Evolutionary conservation across 37 sponge, comb jelly and placozoan species (phyloP), one percentile per base, ranked within the genome.

Genomic region (Beroe forskalii): DNA sequence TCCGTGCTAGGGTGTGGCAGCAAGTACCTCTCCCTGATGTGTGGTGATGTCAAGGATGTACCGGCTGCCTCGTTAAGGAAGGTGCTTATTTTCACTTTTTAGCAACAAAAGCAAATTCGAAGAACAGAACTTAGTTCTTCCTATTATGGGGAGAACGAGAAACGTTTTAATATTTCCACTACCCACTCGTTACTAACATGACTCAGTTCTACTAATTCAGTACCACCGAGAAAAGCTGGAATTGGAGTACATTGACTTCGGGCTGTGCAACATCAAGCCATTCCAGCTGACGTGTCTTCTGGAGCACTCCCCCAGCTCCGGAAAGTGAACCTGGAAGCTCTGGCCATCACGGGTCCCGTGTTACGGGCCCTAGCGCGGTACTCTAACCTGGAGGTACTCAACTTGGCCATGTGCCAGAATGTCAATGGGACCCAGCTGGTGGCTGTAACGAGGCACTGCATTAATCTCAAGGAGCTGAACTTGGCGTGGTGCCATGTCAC

Each of bases 371-470:
- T 80, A 1, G 44, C 86, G 27, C 25, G 40, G 86, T 80, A 37
- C 55, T 44, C 55, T 1, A 35, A 80, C 37, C 31, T 80, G 30
- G 48, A 80, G 30, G 42, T 80, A 2, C 55, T 80, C 4, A 80
- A 80, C 31, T 25, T 80, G 55, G 86, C 86, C 27, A 80, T 80
- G 86, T 80, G 86, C 55, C 44, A 80, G 55, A 44, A 44, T 80
- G 86, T 80, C 0, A 44, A 41, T 4, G 86, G 48, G 12, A 23
- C 44, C 4, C 86, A 41, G 25, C 86, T 80, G 24, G 86, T 80
- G 25, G 86, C 86, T 17, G 55, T 80, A 40, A 80, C 86, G 19
- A 23, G 55, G 20, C 39, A 80, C 55, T 80, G 86, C 20, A 23
- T 30, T 3, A 80, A 44, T 23, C 27, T 80, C 12, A 22, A 4